Evolutionary conservation across 1,140 invertebrate species (phyloP).

Genomic region (Bombus huntii): DNA sequence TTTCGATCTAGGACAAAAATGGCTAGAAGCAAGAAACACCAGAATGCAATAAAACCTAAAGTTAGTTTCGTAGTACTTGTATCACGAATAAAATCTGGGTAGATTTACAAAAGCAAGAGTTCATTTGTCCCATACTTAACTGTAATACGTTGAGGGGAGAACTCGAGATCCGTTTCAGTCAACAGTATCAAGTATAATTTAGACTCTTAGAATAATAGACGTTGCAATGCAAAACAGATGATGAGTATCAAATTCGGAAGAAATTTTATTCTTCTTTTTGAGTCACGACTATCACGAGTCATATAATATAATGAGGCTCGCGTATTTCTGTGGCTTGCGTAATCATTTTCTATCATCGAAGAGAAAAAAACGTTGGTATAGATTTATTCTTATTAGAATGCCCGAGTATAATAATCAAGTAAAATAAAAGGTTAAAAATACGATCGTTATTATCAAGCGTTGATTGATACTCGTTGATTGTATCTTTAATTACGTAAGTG

Average conservation of each 20-base stretch:
- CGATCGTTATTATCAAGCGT: background rate
- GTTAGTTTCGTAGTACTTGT: conserved; percentile 6
- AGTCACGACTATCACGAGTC: background rate
- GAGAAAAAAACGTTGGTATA: background rate
- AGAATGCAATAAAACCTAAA: conserved; percentile 48
- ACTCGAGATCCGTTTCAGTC: background rate
- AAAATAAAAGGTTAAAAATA: background rate
- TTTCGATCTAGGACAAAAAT: conserved; percentile 29
- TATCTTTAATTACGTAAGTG: conserved; percentile 12
- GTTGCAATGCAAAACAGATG: background rate
- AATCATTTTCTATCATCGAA: background rate
- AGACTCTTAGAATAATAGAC: conserved; percentile 7
- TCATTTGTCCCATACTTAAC: conserved; percentile 50
- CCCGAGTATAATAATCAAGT: no score
- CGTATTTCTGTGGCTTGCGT: background rate
- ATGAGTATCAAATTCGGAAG: conserved; percentile 7
- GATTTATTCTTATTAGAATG: background rate
- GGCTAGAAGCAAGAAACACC: conserved; percentile 35
- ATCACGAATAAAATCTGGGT: conserved; percentile 15
- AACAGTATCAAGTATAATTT: background rate
- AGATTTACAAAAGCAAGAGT: conserved; percentile 49
- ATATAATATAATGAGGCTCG: background rate
- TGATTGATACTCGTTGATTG: conserved; percentile 2
- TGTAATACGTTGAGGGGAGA: conserved; percentile 23
- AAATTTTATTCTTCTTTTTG: background rate